Evolutionary conservation across 1,140 invertebrate species (phyloP), one percentile per base, ranked within the genome.

Genomic region (Maniola jurtina): DNA sequence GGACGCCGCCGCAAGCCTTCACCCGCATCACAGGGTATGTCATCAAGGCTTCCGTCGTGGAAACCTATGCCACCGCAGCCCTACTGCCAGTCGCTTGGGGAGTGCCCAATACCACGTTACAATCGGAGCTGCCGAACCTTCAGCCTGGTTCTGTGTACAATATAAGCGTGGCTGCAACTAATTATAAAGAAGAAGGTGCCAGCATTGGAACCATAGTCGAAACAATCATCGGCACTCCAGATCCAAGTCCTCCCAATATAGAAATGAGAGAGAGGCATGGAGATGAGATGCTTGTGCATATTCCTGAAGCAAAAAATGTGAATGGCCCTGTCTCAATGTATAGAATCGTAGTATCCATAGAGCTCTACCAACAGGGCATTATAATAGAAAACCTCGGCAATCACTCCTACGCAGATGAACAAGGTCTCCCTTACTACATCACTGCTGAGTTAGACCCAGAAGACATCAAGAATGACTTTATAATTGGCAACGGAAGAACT

Each of bases 241-340:
- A 95, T 76, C 93, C 94, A 0, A 83, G 82, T 47, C 95, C 95
- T 14, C 78, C 81, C 1, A 86, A 92, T 38, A 94, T 96, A 3
- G 88, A 92, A 73, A 91, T 96, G n/a, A 66, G 94, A 0, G 90
- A 92, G 34, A 91, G 91, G 59, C 90, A 87, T 11, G 91, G 92
- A 5, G 91, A 89, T 56, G 92, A 91, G 61, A 93, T 96, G 65
- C 92, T 91, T 1, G 92, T 96, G 13, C 85, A 93, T 72, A 82
- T 96, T 3, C 81, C 92, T 15, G 84, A 93, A 58, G 92, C 94
- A 0, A 90, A 78, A 35, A 96, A 96, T 85, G 93, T 95, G 54
- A 95, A 95, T 84, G 96, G 96, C 3, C 96, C 96, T 1, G 89
- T 96, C 0, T 93, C 92, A 52, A 91, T 92, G 58, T 95, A 97